Percentiles rank a stretch among this genome's conserved stretches.
phyloP scores from a whole-genome alignment of 1,140 invertebrate genomes.

The Drosophila erecta region DNA sequence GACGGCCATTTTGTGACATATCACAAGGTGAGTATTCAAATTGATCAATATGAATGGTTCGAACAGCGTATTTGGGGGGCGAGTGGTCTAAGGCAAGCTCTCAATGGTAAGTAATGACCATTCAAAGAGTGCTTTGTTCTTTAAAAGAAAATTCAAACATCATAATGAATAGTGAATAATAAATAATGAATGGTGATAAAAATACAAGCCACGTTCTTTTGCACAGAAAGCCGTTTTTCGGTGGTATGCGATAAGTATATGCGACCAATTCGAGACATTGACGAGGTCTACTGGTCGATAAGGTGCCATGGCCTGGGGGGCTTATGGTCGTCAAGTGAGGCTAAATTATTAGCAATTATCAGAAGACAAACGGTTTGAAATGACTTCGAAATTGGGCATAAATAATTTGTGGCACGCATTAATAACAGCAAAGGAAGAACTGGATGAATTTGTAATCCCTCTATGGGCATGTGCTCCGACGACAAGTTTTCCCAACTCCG shows the following conservation, averaged over 20 bases:
- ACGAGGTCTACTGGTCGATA: conserved; percentile 56
- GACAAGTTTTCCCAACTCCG: background rate
- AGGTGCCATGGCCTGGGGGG: conserved; percentile 46
- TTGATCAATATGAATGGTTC: conserved; percentile 21
- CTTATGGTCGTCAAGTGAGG: conserved; percentile 73
- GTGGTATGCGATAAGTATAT: conserved; percentile 47
- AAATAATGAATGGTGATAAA: conserved; percentile 60
- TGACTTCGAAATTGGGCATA: conserved; percentile 74
- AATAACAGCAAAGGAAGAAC: conserved; percentile 40
- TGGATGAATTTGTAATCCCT: conserved; percentile 47
- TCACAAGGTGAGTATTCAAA: conserved; percentile 41
- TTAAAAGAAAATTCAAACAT: conserved; percentile 33
- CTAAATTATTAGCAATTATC: conserved; percentile 82
- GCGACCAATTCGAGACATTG: conserved; percentile 60
- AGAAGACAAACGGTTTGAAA: conserved; percentile 71
- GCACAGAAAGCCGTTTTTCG: conserved; percentile 8
- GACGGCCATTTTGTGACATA: conserved; percentile 45
- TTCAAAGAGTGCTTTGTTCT: conserved; percentile 45
- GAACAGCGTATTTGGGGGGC: background rate
- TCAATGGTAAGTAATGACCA: conserved; percentile 46
- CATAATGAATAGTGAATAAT: conserved; percentile 62
- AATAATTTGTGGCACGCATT: conserved; percentile 48
- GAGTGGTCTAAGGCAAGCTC: background rate
- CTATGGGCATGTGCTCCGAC: conserved; percentile 38
- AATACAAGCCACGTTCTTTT: conserved; percentile 18